Percentiles rank a stretch among this genome's conserved stretches.
Evolutionary conservation across 2,113 vertebrate species (phyloP).

Genomic region (Dinomys branickii): DNA sequence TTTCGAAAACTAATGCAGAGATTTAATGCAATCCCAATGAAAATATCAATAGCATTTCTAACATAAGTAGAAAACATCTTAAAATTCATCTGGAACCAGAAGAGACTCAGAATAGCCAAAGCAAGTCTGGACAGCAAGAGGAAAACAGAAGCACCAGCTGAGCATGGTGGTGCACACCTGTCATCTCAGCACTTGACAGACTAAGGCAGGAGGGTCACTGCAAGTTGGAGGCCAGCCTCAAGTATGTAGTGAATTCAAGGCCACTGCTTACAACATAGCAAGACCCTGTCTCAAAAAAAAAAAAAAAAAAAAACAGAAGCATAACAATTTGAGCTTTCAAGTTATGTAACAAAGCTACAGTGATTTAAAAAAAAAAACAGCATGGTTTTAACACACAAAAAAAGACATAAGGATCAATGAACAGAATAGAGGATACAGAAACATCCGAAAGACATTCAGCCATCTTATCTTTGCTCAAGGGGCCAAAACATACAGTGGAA

Average conservation of each 20-base stretch:
- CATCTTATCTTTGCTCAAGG: background rate
- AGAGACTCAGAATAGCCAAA: background rate
- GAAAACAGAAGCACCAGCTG: background rate
- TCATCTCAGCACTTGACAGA: background rate
- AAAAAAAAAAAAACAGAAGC: background rate
- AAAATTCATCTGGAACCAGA: background rate
- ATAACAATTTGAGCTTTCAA: background rate
- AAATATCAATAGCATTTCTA: background rate
- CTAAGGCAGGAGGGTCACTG: background rate
- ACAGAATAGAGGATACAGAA: background rate
- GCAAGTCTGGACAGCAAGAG: background rate
- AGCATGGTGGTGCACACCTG: background rate
- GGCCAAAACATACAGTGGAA: background rate
- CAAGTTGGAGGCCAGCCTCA: background rate
- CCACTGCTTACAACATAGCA: background rate
- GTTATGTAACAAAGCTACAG: background rate
- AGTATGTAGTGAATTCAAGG: background rate
- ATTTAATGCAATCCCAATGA: no score
- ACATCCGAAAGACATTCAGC: background rate
- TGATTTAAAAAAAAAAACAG: background rate
- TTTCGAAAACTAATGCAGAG: no score
- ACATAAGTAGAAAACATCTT: background rate
- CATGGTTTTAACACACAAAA: background rate
- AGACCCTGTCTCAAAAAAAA: background rate
- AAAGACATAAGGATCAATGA: background rate